Percentiles rank a stretch among this genome's conserved stretches.
Evolutionary conservation across 2,797 vertebrate genomes (phyloP).

Genomic region (Poecilia picta): DNA sequence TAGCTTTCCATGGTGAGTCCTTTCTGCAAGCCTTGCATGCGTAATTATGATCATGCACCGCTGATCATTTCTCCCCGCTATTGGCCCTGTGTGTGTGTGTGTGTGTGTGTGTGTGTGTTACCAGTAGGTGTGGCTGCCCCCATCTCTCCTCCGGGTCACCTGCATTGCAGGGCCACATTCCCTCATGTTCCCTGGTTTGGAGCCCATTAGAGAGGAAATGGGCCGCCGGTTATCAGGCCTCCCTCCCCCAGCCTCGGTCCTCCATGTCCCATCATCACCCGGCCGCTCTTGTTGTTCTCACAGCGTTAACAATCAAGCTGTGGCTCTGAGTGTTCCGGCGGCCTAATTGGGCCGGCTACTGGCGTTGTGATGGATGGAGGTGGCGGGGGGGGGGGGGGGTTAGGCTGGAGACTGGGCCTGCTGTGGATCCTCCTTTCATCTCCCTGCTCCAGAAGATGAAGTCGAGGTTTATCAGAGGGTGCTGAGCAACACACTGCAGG

Average conservation of each 20-base stretch:
- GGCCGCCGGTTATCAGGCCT: constrained; percentile 66
- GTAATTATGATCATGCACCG: constrained; percentile 49
- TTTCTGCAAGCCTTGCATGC: constrained; percentile 24
- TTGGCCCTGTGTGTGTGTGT: constrained; percentile 35
- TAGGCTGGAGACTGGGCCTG: constrained; percentile 11
- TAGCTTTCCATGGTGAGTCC: constrained; percentile 34
- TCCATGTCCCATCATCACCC: constrained; percentile 55
- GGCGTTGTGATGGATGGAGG: constrained; percentile 80
- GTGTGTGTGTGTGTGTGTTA: constrained; percentile 26
- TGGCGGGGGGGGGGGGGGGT: not conserved
- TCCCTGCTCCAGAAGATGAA: constrained; percentile 37
- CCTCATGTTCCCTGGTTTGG: constrained; percentile 70
- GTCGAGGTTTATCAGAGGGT: constrained; percentile 11
- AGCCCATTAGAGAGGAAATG: constrained; percentile 83
- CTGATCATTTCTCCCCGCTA: constrained; percentile 49
- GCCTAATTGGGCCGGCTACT: constrained; percentile 76
- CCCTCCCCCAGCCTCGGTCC: constrained; percentile 45
- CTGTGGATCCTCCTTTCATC: constrained; percentile 74
- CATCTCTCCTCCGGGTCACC: constrained; percentile 68
- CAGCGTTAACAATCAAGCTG: constrained; percentile 79
- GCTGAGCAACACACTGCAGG: constrained; percentile 8
- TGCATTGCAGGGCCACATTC: constrained; percentile 74
- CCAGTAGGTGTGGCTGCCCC: constrained; percentile 53
- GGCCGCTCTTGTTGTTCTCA: constrained; percentile 66
- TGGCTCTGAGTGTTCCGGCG: constrained; percentile 79